Conservation (phyloP, 2,888 invertebrate genomes). For the Drosophila siamana region DNA sequence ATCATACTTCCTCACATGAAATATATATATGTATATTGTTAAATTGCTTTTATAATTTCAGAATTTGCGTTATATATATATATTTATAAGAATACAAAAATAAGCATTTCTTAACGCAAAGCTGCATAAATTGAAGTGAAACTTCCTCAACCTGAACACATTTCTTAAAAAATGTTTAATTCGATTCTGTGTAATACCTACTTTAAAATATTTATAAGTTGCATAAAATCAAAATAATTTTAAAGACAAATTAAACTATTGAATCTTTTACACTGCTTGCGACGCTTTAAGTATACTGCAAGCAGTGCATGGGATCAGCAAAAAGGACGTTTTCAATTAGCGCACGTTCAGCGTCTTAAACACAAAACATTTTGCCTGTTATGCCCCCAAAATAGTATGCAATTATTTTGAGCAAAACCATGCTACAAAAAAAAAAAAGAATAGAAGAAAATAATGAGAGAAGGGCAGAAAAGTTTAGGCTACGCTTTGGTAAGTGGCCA, state of each 20-base stretch:
- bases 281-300: neutral
- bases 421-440: neutral
- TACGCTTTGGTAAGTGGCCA: conserved; percentile 18
- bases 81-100: too few species aligned
- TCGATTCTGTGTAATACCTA: too few species aligned
- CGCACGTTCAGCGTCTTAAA: conserved; percentile 10
- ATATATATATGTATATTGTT: too few species aligned
- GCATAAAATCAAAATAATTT: too few species aligned
- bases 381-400: conserved; percentile 39
- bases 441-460: too few species aligned
- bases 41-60: too few species aligned
- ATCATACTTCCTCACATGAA: neutral
- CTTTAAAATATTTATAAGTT: too few species aligned
- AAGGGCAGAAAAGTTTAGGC: conserved; percentile 19
- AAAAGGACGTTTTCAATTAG: neutral
- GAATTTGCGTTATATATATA: too few species aligned
- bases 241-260: neutral
- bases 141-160: neutral
- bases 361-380: conserved; percentile 10
- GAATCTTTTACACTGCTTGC: too few species aligned
- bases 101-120: too few species aligned
- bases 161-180: too few species aligned
- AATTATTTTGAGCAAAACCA: conserved; percentile 52
- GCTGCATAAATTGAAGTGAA: too few species aligned
- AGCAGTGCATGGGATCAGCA: neutral